These are phyloP conservation scores for Mesoclemmys tuberculata DNA, from an alignment of 2,113 vertebrate genomes.

Conservation along the genomic window DNA sequence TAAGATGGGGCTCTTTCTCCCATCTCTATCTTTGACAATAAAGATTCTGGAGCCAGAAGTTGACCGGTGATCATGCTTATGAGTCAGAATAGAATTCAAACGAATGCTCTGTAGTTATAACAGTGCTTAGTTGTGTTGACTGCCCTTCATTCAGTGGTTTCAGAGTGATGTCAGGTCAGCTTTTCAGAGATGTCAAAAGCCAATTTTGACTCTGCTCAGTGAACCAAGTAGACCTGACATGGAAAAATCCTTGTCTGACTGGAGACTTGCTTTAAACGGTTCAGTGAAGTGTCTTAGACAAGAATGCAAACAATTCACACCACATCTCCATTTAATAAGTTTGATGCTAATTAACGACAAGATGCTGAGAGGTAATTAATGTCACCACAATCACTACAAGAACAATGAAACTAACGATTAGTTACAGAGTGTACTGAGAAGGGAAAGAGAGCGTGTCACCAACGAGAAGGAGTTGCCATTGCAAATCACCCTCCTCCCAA, in stretches of 20 bases:
- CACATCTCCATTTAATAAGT: conserved; percentile 2
- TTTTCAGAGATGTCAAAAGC: neutral
- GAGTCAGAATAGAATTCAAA: conserved; percentile 1
- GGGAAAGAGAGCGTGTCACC: neutral
- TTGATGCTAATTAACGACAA: conserved; percentile 12
- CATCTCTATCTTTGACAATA: neutral
- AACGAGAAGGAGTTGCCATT: conserved; percentile 58
- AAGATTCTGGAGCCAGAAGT: neutral
- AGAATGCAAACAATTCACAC: neutral
- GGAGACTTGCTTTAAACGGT: neutral
- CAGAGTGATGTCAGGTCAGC: neutral
- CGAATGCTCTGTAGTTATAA: conserved; percentile 21
- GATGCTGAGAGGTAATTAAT: neutral
- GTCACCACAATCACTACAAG: neutral
- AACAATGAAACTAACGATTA: neutral
- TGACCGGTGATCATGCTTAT: neutral
- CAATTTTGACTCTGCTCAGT: neutral
- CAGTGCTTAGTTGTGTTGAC: neutral
- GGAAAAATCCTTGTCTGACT: neutral
- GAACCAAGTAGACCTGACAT: neutral
- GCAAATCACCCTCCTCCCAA: neutral
- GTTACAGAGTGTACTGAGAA: neutral
- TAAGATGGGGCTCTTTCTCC: neutral
- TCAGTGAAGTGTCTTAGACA: neutral
- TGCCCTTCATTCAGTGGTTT: neutral